Base-by-base conservation (phyloP, 2,797 vertebrate genomes). In the Pangasius larnaudii region DNA sequence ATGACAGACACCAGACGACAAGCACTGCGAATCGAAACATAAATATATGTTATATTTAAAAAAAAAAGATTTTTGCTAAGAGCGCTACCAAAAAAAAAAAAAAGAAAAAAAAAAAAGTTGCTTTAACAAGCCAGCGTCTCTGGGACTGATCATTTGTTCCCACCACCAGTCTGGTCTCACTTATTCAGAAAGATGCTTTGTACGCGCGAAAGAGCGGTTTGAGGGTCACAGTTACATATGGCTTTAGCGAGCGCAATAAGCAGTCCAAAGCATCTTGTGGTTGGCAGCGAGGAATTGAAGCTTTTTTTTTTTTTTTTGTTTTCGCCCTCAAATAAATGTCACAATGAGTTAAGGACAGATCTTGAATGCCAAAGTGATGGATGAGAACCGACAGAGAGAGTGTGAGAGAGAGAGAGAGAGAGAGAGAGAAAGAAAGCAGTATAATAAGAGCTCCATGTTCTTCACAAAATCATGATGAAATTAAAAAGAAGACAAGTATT, bases 261-360 rank as follows among this genome's bases (percentile, higher is more conserved):
- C 80, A 51, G 71, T 86, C 39, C 61, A 85, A 88, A 87, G 88
- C 85, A 33, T 87, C 42, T 65, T 61, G 71, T 63, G 69, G 61
- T 87, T 75, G 69, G 85, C 83, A 80, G 69, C 85, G 67, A 80
- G 59, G 78, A 85, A 86, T 36, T 59, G 0, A 90, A 86, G 84
- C 58, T 51, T 84, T 65, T 85, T 75, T 80, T 74, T 63, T 59
- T 53, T 42, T 42, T 42, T 39, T 39, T 22, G 1, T 75, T 72
- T 42, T 14, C 16, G 3, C 30, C 10, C 56, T 33, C 16, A 75
- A 85, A 86, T 79, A 87, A 90, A 91, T 56, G 86, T 87, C 90
- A 90, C 83, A 85, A 87, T 49, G 82, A 89, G 82, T 92, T 74
- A 90, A 85, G 84, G 80, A 80, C 83, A 91, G 84, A 87, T 67